Conservation (phyloP, 2,113 vertebrate genomes). For the Lepus americanus region DNA sequence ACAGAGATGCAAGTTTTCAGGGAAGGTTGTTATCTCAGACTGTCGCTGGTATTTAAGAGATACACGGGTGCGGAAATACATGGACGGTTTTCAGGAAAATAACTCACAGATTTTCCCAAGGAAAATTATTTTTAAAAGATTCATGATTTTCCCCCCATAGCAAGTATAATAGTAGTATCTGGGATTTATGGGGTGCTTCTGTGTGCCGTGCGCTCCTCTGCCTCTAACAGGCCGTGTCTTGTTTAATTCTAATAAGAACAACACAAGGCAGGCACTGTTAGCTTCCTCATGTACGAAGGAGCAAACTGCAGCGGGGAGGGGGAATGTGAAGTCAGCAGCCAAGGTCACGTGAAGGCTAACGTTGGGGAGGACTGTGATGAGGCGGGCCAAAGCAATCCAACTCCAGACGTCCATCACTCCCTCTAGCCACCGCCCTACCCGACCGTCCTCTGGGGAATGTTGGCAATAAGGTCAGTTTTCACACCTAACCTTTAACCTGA, state of each 20-base stretch:
- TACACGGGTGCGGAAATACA: not conserved
- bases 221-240: not conserved
- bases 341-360: too few relatives aligned
- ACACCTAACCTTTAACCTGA: not conserved
- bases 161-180: not conserved
- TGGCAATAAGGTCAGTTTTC: not conserved
- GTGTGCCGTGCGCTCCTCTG: not conserved
- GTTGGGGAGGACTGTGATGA: not conserved
- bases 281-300: not conserved
- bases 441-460: not conserved
- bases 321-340: not conserved
- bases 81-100: not conserved
- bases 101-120: not conserved
- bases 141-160: not conserved
- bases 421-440: not conserved
- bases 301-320: not conserved
- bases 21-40: not conserved
- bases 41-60: not conserved
- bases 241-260: not conserved
- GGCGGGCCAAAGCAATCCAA: not conserved
- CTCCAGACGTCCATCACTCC: not conserved
- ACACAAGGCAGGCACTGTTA: not conserved
- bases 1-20: not conserved
- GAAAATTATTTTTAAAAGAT: constrained; percentile 16
- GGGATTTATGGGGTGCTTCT: not conserved